A percentile compares a stretch with the other conserved stretches of the same genome.
Evolutionary conservation across 2,888 invertebrate species (phyloP).

Genomic region (Drosophila mulleri): DNA sequence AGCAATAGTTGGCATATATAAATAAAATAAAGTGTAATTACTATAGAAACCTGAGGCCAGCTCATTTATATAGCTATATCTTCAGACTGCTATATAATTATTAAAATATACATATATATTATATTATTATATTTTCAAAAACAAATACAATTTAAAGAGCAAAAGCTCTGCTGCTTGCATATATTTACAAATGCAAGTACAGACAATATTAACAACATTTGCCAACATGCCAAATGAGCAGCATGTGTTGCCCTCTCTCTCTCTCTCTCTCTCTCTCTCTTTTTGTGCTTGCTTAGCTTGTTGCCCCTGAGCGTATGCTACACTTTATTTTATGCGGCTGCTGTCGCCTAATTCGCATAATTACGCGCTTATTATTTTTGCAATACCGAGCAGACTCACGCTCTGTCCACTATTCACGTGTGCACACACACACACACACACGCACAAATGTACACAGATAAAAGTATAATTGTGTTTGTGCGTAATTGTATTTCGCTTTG

Average conservation of each 20-base stretch:
- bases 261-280: neutral
- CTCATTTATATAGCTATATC: too few relatives aligned
- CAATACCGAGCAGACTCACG: conserved; percentile 51
- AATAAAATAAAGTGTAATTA: too few relatives aligned
- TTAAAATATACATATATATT: too few relatives aligned
- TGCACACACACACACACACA: conserved; percentile 3
- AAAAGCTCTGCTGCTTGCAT: neutral
- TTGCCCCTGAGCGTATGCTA: conserved; percentile 77
- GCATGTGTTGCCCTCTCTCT: neutral
- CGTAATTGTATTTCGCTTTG: conserved; percentile 78
- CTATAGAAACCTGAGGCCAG: too few relatives aligned
- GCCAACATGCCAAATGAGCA: conserved; percentile 19
- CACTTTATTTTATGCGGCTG: conserved; percentile 75
- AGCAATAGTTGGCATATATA: too few relatives aligned
- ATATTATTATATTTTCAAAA: too few relatives aligned
- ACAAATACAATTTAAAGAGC: neutral
- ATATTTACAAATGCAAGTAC: conserved; percentile 9
- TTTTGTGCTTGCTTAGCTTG: conserved; percentile 41
- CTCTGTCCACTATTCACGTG: conserved; percentile 7
- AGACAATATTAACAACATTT: conserved; percentile 24
- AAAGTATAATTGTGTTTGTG: conserved; percentile 25
- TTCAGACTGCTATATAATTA: too few relatives aligned
- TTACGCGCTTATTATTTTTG: conserved; percentile 80
- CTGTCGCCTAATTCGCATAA: conserved; percentile 79
- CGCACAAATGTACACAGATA: neutral